Percentiles rank a stretch among this genome's conserved stretches.
Conservation (phyloP, 2,113 vertebrate species). For the human region GRCh38 chr12:126546001-126546500, state of each 20-base stretch:
- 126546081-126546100: neutral
- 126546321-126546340: neutral
- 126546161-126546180: accelerated
- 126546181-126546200: accelerated
- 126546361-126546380: accelerated
- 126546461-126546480: too few relatives aligned
- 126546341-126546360: accelerated
- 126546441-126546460: too few relatives aligned
- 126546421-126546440: too few relatives aligned
- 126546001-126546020: accelerated
- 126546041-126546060: too few relatives aligned
- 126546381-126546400: neutral
- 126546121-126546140: too few relatives aligned
- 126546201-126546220: neutral
- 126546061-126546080: too few relatives aligned
- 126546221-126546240: neutral
- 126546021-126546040: too few relatives aligned
- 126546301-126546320: too few relatives aligned
- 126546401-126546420: accelerated
- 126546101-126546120: too few relatives aligned
- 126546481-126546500: too few relatives aligned
- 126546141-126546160: neutral
- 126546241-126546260: too few relatives aligned
- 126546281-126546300: neutral
- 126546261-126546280: accelerated